These are phyloP conservation scores for Fragum fragum DNA, from an alignment of 2,888 invertebrate species.

Conservation along the genomic window DNA sequence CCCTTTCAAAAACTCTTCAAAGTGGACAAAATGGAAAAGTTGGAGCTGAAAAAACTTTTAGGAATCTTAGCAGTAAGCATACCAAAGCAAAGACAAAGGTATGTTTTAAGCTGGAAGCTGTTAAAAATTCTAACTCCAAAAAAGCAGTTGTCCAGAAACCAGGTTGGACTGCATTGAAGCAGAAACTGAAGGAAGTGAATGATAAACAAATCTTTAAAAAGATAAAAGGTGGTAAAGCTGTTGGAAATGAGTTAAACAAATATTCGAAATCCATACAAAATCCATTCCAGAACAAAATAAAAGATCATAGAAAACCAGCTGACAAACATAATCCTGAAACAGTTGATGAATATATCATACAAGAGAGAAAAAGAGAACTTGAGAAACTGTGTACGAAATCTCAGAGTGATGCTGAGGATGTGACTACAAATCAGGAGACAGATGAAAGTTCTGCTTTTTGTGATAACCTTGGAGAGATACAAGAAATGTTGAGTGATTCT, in stretches of 20 bases:
- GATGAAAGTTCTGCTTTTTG: not conserved
- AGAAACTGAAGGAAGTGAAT: conserved; percentile 49
- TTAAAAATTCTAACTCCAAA: conserved; percentile 22
- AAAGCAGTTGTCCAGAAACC: conserved; percentile 35
- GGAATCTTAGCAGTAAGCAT: conserved; percentile 21
- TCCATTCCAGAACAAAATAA: not conserved
- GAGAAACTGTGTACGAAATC: conserved; percentile 9
- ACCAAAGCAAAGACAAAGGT: conserved; percentile 12
- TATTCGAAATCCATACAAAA: not conserved
- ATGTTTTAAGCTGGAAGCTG: conserved; percentile 21
- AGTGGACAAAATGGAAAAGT: conserved; percentile 54
- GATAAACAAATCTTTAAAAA: conserved; percentile 32
- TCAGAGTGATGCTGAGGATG: not conserved
- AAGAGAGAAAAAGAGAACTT: conserved; percentile 27
- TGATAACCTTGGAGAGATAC: conserved; percentile 2
- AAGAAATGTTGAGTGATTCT: conserved; percentile 10
- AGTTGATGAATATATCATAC: conserved; percentile 7
- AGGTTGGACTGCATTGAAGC: conserved; percentile 45
- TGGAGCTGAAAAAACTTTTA: conserved; percentile 57
- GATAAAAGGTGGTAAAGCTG: conserved; percentile 15
- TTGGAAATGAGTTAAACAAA: conserved; percentile 30
- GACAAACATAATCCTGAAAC: not conserved
- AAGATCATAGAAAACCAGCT: conserved; percentile 1
- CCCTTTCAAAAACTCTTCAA: conserved; percentile 52
- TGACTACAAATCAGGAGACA: not conserved